Conservation (phyloP, 1,140 invertebrate species). For the Belonocnema kinseyi region DNA sequence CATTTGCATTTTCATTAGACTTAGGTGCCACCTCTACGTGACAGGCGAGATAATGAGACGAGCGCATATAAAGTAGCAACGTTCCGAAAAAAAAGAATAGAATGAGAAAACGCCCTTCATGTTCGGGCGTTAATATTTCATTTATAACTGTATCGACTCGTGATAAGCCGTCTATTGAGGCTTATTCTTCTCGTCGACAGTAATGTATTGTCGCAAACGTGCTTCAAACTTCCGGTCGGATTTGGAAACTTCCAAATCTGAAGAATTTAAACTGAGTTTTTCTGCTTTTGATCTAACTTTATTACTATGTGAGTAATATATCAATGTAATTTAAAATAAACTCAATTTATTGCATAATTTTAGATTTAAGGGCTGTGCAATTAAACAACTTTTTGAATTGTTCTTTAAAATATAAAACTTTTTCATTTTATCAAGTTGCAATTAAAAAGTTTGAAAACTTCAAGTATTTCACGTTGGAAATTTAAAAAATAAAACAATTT, state of each 20-base stretch:
- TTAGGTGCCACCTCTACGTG: constrained; percentile 18
- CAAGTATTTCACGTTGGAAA: no score
- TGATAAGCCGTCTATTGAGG: constrained; percentile 13
- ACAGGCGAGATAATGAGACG: constrained; percentile 30
- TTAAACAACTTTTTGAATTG: no score
- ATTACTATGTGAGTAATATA: not conserved
- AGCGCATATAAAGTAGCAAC: constrained; percentile 16
- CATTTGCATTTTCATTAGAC: constrained; percentile 26
- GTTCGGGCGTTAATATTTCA: constrained; percentile 26
- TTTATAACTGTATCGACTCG: constrained; percentile 21
- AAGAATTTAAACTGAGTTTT: not conserved
- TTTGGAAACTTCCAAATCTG: constrained; percentile 10
- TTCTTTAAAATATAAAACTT: no score
- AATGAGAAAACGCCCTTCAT: constrained; percentile 3
- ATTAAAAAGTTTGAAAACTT: no score
- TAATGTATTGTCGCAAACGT: constrained; percentile 13
- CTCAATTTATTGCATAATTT: no score
- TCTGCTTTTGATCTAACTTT: not conserved
- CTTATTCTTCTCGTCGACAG: constrained; percentile 8
- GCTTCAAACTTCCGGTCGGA: not conserved
- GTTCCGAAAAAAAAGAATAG: constrained; percentile 13
- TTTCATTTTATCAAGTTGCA: no score
- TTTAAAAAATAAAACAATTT: no score
- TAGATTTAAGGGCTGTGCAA: no score
- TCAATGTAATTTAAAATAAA: no score